Conservation (phyloP, 2,797 vertebrate species). For the Acanthornis magna region DNA sequence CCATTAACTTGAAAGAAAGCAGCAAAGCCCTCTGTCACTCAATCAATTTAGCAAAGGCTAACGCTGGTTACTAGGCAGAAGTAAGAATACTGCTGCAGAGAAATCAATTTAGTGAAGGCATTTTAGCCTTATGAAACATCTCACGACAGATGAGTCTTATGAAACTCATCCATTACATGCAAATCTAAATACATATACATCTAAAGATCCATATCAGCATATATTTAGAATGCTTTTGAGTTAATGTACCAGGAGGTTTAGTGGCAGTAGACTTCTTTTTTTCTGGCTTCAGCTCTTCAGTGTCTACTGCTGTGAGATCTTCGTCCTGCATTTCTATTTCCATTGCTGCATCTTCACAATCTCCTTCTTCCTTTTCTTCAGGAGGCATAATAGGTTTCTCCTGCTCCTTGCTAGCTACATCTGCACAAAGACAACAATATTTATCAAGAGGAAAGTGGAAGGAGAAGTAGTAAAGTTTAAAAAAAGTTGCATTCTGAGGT, state of each 20-base stretch:
- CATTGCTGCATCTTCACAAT: constrained; percentile 78
- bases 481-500: neutral
- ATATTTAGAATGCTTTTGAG: neutral
- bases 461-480: neutral
- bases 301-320: constrained; percentile 76
- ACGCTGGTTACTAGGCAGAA: neutral
- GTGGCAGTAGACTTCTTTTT: constrained; percentile 69
- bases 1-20: neutral
- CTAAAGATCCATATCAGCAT: neutral
- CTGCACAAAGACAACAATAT: constrained; percentile 63
- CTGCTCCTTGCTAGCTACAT: constrained; percentile 90
- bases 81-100: neutral
- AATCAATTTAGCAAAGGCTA: neutral
- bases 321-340: constrained; percentile 82
- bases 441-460: neutral
- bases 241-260: constrained; percentile 57
- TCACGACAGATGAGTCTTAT: neutral
- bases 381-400: constrained; percentile 77
- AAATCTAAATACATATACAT: neutral
- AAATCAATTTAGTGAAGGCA: neutral
- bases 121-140: neutral
- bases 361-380: constrained; percentile 72
- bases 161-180: neutral
- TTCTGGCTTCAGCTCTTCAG: constrained; percentile 86
- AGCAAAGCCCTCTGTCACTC: neutral